These are phyloP conservation scores for Hucho hucho DNA, from an alignment of 2,113 vertebrate genomes.

Conservation along the genomic window DNA sequence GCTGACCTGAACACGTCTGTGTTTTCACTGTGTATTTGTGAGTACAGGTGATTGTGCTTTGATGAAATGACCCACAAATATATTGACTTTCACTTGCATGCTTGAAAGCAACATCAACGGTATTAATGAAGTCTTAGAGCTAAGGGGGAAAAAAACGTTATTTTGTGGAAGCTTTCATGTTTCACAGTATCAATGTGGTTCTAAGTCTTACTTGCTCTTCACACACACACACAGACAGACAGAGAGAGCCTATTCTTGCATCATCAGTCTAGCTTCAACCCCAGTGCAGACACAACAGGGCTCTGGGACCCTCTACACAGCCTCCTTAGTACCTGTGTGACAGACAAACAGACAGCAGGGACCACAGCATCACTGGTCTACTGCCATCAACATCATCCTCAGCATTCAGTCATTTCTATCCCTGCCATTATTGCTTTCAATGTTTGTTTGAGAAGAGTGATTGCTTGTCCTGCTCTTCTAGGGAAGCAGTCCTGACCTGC, in stretches of 20 bases:
- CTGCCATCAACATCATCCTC: constrained; percentile 38
- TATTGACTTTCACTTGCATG: neutral
- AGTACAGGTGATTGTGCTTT: constrained; percentile 30
- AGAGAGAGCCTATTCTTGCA: neutral
- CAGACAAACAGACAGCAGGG: constrained; percentile 21
- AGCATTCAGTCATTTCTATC: constrained; percentile 30
- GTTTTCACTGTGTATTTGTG: neutral
- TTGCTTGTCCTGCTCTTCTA: constrained; percentile 21
- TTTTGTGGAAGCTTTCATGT: constrained; percentile 47
- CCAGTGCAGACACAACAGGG: too few relatives aligned
- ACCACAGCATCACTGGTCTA: constrained; percentile 29
- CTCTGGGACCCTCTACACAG: neutral
- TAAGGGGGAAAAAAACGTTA: constrained; percentile 27
- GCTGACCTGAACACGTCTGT: constrained; percentile 23
- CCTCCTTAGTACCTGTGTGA: constrained; percentile 57
- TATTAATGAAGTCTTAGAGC: constrained; percentile 55
- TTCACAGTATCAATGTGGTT: constrained; percentile 70
- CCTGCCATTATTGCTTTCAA: constrained; percentile 61
- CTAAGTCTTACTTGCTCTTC: constrained; percentile 14
- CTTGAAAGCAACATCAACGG: constrained; percentile 15
- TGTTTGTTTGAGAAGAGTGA: constrained; percentile 36
- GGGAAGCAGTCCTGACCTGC: constrained; percentile 55
- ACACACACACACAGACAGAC: constrained; percentile 1
- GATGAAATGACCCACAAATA: neutral
- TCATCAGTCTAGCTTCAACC: too few relatives aligned